Percentiles rank a stretch among this genome's conserved stretches.
Evolutionary conservation across 2,797 vertebrate genomes (phyloP).

Genomic region (Aselliscus stoliczkanus): DNA sequence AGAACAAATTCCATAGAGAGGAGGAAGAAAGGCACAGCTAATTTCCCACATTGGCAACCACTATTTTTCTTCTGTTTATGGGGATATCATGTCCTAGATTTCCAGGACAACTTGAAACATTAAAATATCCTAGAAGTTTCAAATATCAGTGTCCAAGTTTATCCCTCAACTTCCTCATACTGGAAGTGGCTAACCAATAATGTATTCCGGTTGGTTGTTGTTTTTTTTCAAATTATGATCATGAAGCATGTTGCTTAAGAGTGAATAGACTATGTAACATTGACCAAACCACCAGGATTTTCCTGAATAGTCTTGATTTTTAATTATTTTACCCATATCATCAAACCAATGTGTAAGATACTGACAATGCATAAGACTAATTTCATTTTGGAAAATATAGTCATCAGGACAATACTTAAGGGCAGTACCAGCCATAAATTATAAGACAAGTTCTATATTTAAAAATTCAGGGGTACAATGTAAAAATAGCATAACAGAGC

Average conservation of each 20-base stretch:
- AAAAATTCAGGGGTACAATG: neutral
- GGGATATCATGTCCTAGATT: neutral
- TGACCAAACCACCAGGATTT: neutral
- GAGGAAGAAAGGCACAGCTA: neutral
- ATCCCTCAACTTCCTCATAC: neutral
- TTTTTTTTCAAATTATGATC: too few species aligned
- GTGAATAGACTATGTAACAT: neutral
- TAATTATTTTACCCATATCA: constrained; percentile 6
- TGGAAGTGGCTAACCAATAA: neutral
- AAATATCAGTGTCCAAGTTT: neutral
- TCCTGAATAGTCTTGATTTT: neutral
- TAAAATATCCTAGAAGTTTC: neutral
- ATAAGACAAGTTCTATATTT: neutral
- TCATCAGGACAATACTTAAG: neutral
- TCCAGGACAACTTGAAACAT: neutral
- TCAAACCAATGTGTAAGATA: neutral
- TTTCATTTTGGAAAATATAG: neutral
- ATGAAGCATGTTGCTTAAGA: neutral
- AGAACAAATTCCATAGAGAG: neutral
- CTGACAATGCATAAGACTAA: neutral
- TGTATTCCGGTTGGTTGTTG: neutral
- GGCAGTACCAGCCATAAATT: neutral
- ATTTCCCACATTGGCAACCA: neutral
- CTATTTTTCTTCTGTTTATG: neutral
- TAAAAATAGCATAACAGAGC: neutral